These are phyloP conservation scores for Mamestra configurata DNA, from an alignment of 1,140 invertebrate genomes.

Conservation along the genomic window DNA sequence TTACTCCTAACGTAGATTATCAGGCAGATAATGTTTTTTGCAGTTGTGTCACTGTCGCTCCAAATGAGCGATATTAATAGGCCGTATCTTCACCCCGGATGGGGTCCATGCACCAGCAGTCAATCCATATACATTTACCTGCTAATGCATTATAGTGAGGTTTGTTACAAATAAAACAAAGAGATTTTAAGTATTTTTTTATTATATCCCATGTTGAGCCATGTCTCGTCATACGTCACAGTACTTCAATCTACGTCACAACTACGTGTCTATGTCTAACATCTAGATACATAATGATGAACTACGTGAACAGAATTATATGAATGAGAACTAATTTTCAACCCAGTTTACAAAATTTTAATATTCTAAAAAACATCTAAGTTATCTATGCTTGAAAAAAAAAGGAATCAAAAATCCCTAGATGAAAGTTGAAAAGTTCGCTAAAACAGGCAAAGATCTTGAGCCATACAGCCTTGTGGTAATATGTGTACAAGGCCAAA, in stretches of 20 bases:
- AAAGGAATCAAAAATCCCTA: neutral
- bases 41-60: no score
- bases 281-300: constrained; percentile 1
- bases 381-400: neutral
- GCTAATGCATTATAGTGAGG: no score
- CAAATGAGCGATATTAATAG: no score
- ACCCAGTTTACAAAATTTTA: neutral
- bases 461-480: neutral
- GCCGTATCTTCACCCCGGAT: no score
- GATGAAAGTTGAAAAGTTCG: neutral
- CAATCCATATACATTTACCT: no score
- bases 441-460: neutral
- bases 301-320: neutral
- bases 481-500: neutral
- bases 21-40: no score
- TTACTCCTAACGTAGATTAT: no score
- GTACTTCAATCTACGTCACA: constrained; percentile 40
- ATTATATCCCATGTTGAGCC: constrained; percentile 52
- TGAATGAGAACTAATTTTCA: neutral
- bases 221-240: constrained; percentile 51
- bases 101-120: no score
- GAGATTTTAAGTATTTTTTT: constrained; percentile 49
- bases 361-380: neutral
- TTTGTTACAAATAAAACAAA: constrained; percentile 47
- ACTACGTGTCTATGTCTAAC: constrained; percentile 21